These are phyloP conservation scores for Tinamus guttatus DNA, from an alignment of 2,113 vertebrate species.

Conservation along the genomic window DNA sequence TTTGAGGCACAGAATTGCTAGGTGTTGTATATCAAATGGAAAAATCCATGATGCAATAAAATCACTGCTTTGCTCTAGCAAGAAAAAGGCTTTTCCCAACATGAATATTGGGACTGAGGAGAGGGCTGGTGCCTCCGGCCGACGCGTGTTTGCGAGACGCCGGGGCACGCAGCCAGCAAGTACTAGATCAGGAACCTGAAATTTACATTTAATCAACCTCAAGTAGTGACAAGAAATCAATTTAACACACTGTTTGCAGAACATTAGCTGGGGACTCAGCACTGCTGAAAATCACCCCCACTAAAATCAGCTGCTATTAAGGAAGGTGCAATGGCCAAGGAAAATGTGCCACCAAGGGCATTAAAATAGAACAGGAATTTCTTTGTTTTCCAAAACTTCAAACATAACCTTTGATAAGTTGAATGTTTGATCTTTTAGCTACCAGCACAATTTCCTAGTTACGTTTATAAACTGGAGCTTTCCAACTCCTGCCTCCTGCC, in stretches of 20 bases:
- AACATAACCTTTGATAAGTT: conserved; percentile 56
- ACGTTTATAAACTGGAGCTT: conserved; percentile 62
- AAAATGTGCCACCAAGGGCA: conserved; percentile 11
- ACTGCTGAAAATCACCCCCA: not conserved
- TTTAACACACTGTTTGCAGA: conserved; percentile 35
- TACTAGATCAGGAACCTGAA: conserved; percentile 15
- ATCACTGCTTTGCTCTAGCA: not conserved
- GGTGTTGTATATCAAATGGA: not conserved
- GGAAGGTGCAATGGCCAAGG: not conserved
- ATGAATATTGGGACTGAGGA: not conserved
- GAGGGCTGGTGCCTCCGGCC: not conserved
- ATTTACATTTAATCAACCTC: conserved; percentile 44
- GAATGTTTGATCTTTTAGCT: conserved; percentile 69
- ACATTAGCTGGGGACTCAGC: not conserved
- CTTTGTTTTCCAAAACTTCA: conserved; percentile 64
- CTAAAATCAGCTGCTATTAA: conserved; percentile 20
- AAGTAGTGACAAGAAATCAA: conserved; percentile 37
- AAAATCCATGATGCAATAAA: not conserved
- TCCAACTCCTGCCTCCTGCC: conserved; percentile 47
- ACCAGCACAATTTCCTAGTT: conserved; percentile 61
- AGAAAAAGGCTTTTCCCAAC: not conserved
- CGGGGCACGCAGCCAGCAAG: not conserved
- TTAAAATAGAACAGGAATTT: conserved; percentile 26
- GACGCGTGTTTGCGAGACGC: not conserved
- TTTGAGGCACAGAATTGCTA: not conserved